Evolutionary conservation across 1,140 invertebrate genomes (phyloP).

Genomic region (Penaeus indicus): DNA sequence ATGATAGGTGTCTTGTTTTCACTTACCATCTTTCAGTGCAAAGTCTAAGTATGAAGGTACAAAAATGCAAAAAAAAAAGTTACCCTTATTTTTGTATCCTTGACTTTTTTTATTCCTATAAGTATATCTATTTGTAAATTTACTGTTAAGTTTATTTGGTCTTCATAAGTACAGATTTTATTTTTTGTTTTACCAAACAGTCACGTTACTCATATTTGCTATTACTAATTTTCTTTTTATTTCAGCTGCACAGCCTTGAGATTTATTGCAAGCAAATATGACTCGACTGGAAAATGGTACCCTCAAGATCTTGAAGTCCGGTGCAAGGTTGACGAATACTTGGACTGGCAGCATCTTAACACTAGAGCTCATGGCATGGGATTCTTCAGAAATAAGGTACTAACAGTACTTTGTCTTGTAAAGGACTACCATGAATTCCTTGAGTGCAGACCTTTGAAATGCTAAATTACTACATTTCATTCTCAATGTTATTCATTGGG

Average conservation of each 20-base stretch:
- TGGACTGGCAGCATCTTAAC: conserved; percentile 56
- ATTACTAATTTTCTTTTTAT: background rate
- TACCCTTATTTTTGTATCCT: no score
- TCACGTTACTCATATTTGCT: background rate
- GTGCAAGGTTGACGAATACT: conserved; percentile 52
- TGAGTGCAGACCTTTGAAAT: background rate
- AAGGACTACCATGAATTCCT: background rate
- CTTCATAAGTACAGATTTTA: no score
- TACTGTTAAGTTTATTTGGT: no score
- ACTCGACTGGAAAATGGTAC: conserved; percentile 40
- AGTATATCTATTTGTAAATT: no score
- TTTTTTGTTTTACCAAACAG: background rate
- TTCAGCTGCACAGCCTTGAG: conserved; percentile 41
- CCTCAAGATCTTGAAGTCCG: conserved; percentile 7
- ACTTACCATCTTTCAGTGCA: no score
- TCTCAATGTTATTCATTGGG: no score
- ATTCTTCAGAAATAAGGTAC: conserved; percentile 44
- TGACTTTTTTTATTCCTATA: no score
- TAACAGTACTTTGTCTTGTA: background rate
- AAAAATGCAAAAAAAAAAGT: no score
- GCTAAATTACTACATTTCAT: no score
- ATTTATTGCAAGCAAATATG: conserved; percentile 51
- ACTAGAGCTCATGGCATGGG: conserved; percentile 49
- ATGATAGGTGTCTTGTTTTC: no score
- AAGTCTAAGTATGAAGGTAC: no score